These are phyloP conservation scores for Pollenia amentaria DNA, from an alignment of 2,888 invertebrate genomes.

Conservation along the genomic window DNA sequence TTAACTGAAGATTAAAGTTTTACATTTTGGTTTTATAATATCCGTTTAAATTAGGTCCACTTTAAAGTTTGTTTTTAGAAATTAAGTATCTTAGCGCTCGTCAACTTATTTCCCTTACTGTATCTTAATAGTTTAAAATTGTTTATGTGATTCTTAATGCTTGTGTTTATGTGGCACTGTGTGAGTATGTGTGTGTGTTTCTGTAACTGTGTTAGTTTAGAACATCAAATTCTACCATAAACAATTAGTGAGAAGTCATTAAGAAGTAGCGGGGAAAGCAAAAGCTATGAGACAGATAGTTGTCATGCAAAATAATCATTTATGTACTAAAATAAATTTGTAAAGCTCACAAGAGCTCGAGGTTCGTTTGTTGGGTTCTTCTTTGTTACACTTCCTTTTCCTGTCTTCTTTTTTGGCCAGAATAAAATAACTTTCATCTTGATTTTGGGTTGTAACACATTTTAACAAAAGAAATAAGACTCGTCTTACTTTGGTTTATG, in stretches of 20 bases:
- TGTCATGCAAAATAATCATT: slow-evolving; percentile 69
- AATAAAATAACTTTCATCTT: slow-evolving; percentile 23
- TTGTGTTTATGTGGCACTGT: neutral
- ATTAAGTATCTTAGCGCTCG: neutral
- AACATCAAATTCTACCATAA: slow-evolving; percentile 52
- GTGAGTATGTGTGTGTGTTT: neutral
- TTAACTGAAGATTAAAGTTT: no score
- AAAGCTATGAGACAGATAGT: slow-evolving; percentile 59
- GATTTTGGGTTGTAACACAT: slow-evolving; percentile 51
- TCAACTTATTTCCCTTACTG: neutral
- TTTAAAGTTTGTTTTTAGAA: neutral
- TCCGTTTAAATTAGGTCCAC: no score
- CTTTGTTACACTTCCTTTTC: slow-evolving; percentile 14
- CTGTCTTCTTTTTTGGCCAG: neutral
- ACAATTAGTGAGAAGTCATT: slow-evolving; percentile 52
- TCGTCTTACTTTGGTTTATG: no score
- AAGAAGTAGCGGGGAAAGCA: neutral
- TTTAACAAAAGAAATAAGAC: slow-evolving; percentile 58
- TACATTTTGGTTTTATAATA: no score
- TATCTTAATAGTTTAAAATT: slow-evolving; percentile 12
- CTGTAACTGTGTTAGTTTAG: slow-evolving; percentile 22
- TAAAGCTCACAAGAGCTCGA: slow-evolving; percentile 5
- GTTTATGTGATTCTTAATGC: neutral
- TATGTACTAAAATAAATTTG: slow-evolving; percentile 45
- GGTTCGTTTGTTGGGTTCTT: slow-evolving; percentile 31